These are phyloP conservation scores for Drosophila paramelanica DNA, from an alignment of 2,888 invertebrate species.

Conservation along the genomic window DNA sequence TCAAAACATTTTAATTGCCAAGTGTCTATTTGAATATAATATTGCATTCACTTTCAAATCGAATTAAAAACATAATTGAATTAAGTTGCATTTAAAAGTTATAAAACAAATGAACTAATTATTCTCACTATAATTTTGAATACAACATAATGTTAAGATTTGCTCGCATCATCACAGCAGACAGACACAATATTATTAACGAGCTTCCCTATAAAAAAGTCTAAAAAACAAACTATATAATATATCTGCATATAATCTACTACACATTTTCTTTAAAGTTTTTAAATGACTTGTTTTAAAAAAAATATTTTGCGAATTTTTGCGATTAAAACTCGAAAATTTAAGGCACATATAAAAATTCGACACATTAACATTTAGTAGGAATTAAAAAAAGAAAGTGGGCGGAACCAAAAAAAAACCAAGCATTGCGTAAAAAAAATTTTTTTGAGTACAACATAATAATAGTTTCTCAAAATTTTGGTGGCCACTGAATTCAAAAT, in stretches of 20 bases:
- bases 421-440: conserved; percentile 33
- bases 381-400: conserved; percentile 6
- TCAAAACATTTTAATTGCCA: no score
- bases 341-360: neutral
- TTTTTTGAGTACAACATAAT: conserved; percentile 16
- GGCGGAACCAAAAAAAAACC: conserved; percentile 9
- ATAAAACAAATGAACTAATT: no score
- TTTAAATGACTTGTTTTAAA: neutral
- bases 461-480: conserved; percentile 36
- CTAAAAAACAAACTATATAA: no score
- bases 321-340: neutral
- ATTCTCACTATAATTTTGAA: no score
- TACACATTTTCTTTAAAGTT: neutral
- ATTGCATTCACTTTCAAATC: no score
- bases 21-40: no score
- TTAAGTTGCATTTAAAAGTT: no score
- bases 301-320: conserved; percentile 11
- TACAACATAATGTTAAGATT: no score
- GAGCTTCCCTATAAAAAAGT: no score
- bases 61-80: no score
- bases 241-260: neutral
- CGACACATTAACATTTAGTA: conserved; percentile 21
- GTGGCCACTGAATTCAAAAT: conserved; percentile 38
- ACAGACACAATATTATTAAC: no score
- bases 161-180: no score